phyloP scores from a whole-genome alignment of 2,888 invertebrate species.

The Cremastobaeus sp. region DNA sequence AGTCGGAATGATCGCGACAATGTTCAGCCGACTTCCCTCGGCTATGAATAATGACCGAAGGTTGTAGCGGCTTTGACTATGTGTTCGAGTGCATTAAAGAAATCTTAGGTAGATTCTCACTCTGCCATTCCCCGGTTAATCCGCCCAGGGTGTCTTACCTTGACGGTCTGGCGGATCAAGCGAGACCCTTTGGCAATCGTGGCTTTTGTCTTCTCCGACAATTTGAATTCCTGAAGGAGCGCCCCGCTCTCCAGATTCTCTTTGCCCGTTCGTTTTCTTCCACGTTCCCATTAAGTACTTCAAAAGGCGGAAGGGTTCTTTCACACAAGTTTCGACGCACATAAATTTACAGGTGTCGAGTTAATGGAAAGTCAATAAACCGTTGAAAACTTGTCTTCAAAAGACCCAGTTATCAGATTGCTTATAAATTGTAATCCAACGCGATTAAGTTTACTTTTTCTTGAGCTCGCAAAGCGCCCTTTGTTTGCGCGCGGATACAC shows the following conservation, averaged over 20 bases:
- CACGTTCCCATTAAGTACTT: slow-evolving; percentile 27
- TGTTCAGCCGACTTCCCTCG: slow-evolving; percentile 36
- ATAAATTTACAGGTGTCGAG: neutral
- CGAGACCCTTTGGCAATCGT: slow-evolving; percentile 25
- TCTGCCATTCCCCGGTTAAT: slow-evolving; percentile 38
- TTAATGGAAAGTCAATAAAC: slow-evolving; percentile 19
- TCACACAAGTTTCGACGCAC: neutral
- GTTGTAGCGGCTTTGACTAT: slow-evolving; percentile 37
- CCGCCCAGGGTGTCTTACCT: slow-evolving; percentile 12
- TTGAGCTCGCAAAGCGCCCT: slow-evolving; percentile 1
- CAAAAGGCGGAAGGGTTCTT: neutral
- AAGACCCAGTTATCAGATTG: neutral
- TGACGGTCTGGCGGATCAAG: slow-evolving; percentile 7
- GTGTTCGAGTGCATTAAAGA: slow-evolving; percentile 12
- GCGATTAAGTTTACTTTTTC: slow-evolving; percentile 9
- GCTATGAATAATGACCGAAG: slow-evolving; percentile 44
- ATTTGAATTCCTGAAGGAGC: slow-evolving; percentile 16
- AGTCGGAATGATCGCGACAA: slow-evolving; percentile 48
- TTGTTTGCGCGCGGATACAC: slow-evolving; percentile 14
- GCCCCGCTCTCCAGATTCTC: slow-evolving; percentile 1
- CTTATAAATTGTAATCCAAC: slow-evolving; percentile 1
- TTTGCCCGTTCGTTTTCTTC: neutral
- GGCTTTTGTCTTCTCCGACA: slow-evolving; percentile 19
- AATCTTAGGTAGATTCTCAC: slow-evolving; percentile 47
- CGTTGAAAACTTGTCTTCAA: slow-evolving; percentile 5